phyloP scores from a whole-genome alignment of 1,140 invertebrate species.

The Tetramorium simillimum region DNA sequence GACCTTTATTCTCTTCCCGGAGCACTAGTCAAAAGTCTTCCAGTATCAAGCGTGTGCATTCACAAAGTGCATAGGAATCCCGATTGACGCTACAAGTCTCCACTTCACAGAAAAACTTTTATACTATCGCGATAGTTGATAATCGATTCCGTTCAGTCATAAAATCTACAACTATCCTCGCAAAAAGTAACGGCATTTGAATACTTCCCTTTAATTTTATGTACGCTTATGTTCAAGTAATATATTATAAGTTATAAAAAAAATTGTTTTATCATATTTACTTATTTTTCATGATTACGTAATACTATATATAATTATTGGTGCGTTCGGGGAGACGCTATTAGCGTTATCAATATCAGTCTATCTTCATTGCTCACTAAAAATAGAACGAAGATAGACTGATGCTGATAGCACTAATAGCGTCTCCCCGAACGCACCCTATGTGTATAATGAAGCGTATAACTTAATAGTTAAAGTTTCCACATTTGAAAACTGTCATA shows the following conservation, averaged over 20 bases:
- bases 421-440: too few species aligned
- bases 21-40: conserved; percentile 41
- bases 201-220: conserved; percentile 3
- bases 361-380: too few species aligned
- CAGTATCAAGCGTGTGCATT: conserved; percentile 51
- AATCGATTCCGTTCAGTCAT: neutral
- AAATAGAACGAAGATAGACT: too few species aligned
- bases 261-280: neutral
- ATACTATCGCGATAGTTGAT: neutral
- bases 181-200: neutral
- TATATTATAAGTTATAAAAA: neutral
- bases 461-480: neutral
- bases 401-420: too few species aligned
- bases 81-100: conserved; percentile 40
- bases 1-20: conserved; percentile 55
- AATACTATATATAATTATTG: neutral
- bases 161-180: neutral
- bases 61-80: conserved; percentile 37
- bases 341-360: too few species aligned
- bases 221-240: neutral
- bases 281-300: neutral
- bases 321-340: too few species aligned
- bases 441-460: neutral
- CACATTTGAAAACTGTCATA: neutral
- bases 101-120: neutral